Evolutionary conservation across 2,888 invertebrate genomes (phyloP).

Genomic region (Orchesellides sinensis): DNA sequence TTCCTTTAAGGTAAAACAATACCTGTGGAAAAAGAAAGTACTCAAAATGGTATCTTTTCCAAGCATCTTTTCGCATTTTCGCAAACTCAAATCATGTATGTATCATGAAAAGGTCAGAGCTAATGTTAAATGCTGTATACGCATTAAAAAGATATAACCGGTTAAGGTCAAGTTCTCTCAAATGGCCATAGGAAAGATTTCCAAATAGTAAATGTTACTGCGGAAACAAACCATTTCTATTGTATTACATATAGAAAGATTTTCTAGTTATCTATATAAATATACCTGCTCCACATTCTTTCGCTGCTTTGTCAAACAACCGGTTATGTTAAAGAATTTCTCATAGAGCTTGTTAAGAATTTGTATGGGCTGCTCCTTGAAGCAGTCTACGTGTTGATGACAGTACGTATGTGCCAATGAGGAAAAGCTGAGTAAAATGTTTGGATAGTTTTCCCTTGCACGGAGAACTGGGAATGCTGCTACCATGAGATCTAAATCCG

Average conservation of each 20-base stretch:
- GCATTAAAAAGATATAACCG: too few species aligned
- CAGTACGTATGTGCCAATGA: constrained; percentile 86
- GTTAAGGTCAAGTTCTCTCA: too few species aligned
- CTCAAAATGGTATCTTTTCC: too few species aligned
- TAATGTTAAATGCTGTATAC: neutral
- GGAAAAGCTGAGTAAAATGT: constrained; percentile 83
- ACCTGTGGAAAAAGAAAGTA: too few species aligned
- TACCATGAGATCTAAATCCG: constrained; percentile 71
- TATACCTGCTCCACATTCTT: constrained; percentile 71
- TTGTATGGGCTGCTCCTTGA: constrained; percentile 67
- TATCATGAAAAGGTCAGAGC: neutral
- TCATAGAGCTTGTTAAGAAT: constrained; percentile 71
- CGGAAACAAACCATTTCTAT: too few species aligned
- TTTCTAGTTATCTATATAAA: too few species aligned
- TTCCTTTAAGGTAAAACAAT: constrained; percentile 87
- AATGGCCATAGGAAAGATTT: too few species aligned
- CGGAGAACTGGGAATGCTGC: constrained; percentile 76
- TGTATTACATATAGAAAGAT: too few species aligned
- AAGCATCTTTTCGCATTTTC: too few species aligned
- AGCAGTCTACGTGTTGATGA: constrained; percentile 78
- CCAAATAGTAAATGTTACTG: too few species aligned
- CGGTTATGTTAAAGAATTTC: constrained; percentile 69
- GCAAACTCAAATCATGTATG: too few species aligned
- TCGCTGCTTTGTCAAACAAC: constrained; percentile 67
- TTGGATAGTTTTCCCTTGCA: constrained; percentile 79